Base-by-base conservation (phyloP, 2,113 vertebrate genomes). In the Gallinago media region DNA sequence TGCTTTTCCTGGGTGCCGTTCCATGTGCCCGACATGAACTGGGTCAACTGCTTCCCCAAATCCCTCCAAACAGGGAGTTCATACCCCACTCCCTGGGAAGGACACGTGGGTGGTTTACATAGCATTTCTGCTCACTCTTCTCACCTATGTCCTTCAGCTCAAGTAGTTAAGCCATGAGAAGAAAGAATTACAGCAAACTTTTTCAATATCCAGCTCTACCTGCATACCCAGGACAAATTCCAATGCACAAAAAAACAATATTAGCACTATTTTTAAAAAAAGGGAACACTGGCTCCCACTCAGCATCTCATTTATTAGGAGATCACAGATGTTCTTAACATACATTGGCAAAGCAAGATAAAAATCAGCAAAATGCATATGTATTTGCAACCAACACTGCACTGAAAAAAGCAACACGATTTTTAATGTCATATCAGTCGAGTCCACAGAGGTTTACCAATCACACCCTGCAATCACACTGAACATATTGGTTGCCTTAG, bases 401-500 rank as follows among this genome's bases (percentile, higher is more conserved):
- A 70, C 54, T 85, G 78, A 85, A 90, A 92, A 93, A 81, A 34
- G 26, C 31, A 93, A 49, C 61, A 36, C 6, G 6, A 23, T 44
- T 90, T 86, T 89, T 85, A 72, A 46, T 44, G 61, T 85, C 13
- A 0, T 42, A 74, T 76, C 79, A 71, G 71, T 79, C 62, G 73
- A 79, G 32, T 38, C 49, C 71, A 85, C 81, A 77, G 68, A 93
- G 32, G 67, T 92, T 93, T 80, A 88, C 26, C 59, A 83, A 82
- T 93, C 85, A 83, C 59, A 88, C 54, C 75, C 34, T 92, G 63
- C 21, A 73, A 90, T 90, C 85, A 75, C 34, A 78, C 42, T 1
- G 4, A 96, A 79, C 40, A 56, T 80, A 93, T 11, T 84, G 79
- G 75, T 80, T 94, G 90, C 92, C 94, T 92, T 63, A 77, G 92